Conservation (phyloP, 2,888 invertebrate genomes). For the Carabus problematicus region DNA sequence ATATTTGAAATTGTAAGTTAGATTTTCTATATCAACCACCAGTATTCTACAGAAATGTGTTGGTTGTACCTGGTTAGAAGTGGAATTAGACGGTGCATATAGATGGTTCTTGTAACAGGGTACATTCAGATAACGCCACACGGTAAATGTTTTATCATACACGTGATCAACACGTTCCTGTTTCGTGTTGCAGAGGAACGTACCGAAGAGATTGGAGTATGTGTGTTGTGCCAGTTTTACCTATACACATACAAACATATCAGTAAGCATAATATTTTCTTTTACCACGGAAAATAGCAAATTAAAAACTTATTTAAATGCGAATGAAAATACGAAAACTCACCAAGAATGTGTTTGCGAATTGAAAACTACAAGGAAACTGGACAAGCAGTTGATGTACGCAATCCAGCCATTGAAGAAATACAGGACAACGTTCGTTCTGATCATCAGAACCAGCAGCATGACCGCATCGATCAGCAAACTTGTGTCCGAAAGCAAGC, state of each 20-base stretch:
- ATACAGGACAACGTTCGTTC: conserved; percentile 97
- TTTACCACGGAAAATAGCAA: background rate
- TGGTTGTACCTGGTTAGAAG: conserved; percentile 59
- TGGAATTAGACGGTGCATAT: conserved; percentile 65
- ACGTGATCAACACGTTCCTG: conserved; percentile 74
- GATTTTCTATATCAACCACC: background rate
- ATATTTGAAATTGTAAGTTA: conserved; percentile 17
- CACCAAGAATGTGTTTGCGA: conserved; percentile 92
- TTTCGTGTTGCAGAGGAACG: conserved; percentile 90
- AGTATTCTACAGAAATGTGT: background rate
- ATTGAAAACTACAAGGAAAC: conserved; percentile 94
- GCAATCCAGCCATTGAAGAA: conserved; percentile 97
- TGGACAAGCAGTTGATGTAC: conserved; percentile 90
- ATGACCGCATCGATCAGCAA: conserved; percentile 92
- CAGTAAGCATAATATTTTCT: background rate
- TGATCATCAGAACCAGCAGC: conserved; percentile 81
- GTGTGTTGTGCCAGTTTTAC: conserved; percentile 94
- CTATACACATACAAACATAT: conserved; percentile 61
- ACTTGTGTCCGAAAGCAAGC: conserved; percentile 98
- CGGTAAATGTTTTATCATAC: conserved; percentile 76
- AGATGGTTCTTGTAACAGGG: conserved; percentile 86
- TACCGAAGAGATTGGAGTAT: conserved; percentile 96
- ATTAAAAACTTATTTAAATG: background rate
- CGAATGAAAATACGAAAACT: conserved; percentile 52
- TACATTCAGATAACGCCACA: conserved; percentile 86